These are phyloP conservation scores for Ammodytes dubius DNA, from an alignment of 2,113 vertebrate genomes.

Conservation along the genomic window DNA sequence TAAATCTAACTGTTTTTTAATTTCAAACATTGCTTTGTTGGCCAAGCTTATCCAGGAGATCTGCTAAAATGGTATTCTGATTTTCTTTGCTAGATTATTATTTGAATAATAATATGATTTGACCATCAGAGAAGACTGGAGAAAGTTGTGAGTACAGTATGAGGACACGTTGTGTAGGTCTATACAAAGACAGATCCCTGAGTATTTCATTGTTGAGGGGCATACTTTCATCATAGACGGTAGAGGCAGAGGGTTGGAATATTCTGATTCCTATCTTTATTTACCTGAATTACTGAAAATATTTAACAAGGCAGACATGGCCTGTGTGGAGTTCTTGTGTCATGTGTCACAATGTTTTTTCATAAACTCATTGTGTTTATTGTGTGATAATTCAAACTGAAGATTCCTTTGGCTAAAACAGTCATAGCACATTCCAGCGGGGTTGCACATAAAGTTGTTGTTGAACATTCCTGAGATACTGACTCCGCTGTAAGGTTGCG, in stretches of 20 bases:
- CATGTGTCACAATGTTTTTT: neutral
- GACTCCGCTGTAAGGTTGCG: neutral
- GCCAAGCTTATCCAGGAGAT: neutral
- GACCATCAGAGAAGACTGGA: neutral
- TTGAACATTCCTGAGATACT: neutral
- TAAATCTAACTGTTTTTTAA: neutral
- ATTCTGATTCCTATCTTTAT: neutral
- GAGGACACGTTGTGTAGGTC: neutral
- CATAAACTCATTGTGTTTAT: neutral
- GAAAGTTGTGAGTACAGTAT: neutral
- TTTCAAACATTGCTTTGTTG: no score
- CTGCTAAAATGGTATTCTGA: neutral
- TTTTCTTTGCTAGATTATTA: neutral
- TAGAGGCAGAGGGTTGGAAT: neutral
- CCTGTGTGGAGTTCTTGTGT: conserved; percentile 1
- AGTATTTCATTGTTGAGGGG: neutral
- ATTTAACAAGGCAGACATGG: neutral
- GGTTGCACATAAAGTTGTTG: conserved; percentile 1
- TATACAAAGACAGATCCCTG: neutral
- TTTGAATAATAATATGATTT: neutral
- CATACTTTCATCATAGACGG: neutral
- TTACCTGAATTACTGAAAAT: conserved; percentile 1
- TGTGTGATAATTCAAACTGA: neutral
- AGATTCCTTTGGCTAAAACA: neutral
- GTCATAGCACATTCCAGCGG: neutral